Conservation (phyloP, 64 coral and sea anemone species). For the Stichodactyla helianthus region DNA sequence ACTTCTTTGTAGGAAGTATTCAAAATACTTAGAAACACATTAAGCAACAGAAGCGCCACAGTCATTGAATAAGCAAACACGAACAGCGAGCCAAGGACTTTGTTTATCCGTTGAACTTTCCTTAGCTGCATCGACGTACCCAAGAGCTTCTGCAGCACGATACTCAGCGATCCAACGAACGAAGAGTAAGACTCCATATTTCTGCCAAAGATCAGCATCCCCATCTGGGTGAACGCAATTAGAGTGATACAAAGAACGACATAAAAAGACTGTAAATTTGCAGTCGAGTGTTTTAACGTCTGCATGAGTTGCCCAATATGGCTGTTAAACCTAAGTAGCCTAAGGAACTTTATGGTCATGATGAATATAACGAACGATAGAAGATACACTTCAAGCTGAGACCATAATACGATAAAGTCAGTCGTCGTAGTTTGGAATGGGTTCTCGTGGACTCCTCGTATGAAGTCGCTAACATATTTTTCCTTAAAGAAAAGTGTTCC, state of each 20-base stretch:
- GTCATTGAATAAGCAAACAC: conserved; percentile 55
- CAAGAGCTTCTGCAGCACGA: conserved; percentile 38
- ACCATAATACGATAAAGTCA: conserved; percentile 61
- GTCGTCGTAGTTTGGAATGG: conserved; percentile 66
- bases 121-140: conserved; percentile 39
- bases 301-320: conserved; percentile 55
- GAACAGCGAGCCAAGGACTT: conserved; percentile 35
- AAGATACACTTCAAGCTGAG: conserved; percentile 40
- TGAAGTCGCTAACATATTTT: conserved; percentile 51
- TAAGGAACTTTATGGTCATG: conserved; percentile 65
- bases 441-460: conserved; percentile 52
- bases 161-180: conserved; percentile 41
- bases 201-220: conserved; percentile 54
- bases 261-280: conserved; percentile 43
- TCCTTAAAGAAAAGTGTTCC: conserved; percentile 66
- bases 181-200: conserved; percentile 50
- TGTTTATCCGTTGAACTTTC: conserved; percentile 27
- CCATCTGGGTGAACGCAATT: conserved; percentile 38
- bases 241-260: conserved; percentile 46
- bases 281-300: conserved; percentile 47
- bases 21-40: conserved; percentile 55
- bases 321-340: conserved; percentile 59
- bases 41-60: conserved; percentile 39
- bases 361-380: conserved; percentile 70
- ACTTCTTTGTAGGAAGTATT: conserved; percentile 52